Evolutionary conservation across 2,888 invertebrate species (phyloP).

Genomic region (Endomychus coccineus): DNA sequence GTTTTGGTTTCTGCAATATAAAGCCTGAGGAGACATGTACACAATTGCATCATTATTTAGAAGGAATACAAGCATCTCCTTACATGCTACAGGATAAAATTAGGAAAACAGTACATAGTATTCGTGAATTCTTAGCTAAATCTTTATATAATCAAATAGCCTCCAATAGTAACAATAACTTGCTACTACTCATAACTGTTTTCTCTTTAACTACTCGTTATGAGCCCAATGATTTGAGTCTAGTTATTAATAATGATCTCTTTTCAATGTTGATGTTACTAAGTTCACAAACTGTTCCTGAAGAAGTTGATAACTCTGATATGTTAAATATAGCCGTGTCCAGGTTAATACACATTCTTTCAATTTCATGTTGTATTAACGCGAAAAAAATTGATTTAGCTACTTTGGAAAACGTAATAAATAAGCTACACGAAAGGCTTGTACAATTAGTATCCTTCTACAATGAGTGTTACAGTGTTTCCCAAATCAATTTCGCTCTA

Average conservation of each 20-base stretch:
- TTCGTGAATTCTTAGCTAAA: constrained; percentile 42
- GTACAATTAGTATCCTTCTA: constrained; percentile 22
- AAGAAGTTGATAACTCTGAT: constrained; percentile 19
- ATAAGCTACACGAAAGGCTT: constrained; percentile 48
- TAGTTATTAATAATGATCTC: constrained; percentile 50
- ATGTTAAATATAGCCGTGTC: constrained; percentile 46
- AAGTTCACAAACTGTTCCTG: constrained; percentile 26
- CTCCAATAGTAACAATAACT: constrained; percentile 33
- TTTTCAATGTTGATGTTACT: constrained; percentile 43
- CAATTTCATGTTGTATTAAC: constrained; percentile 49
- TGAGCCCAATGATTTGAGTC: constrained; percentile 49
- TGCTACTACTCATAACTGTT: constrained; percentile 46
- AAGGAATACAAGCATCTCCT: constrained; percentile 49
- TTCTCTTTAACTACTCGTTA: constrained; percentile 52
- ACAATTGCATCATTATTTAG: constrained; percentile 50
- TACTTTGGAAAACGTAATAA: constrained; percentile 47
- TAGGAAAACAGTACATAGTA: constrained; percentile 47
- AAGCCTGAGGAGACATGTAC: constrained; percentile 38
- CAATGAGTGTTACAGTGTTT: constrained; percentile 25
- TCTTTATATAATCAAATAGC: constrained; percentile 39
- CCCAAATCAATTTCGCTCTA: constrained; percentile 19
- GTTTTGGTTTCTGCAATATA: constrained; percentile 45
- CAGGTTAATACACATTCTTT: constrained; percentile 49
- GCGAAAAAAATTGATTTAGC: constrained; percentile 45
- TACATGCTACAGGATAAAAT: constrained; percentile 47